Evolutionary conservation across 2,113 vertebrate species (phyloP).

Genomic region (Misgurnus mizolepis): DNA sequence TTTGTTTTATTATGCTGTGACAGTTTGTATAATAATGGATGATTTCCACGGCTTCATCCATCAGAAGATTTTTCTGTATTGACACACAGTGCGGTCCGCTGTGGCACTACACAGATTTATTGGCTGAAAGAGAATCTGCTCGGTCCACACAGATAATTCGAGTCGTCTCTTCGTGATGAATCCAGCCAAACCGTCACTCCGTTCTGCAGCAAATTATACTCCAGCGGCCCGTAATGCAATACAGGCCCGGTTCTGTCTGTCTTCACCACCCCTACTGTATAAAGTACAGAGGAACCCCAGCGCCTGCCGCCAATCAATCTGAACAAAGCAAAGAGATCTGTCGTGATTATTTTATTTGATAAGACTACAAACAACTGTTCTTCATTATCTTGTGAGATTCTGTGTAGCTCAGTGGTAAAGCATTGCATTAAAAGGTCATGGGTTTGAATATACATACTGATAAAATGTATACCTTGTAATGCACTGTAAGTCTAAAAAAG

Average conservation of each 20-base stretch:
- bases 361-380: too few relatives aligned
- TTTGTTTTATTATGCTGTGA: too few relatives aligned
- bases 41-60: not conserved
- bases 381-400: too few relatives aligned
- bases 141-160: conserved; percentile 70
- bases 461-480: too few relatives aligned
- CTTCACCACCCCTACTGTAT: conserved; percentile 47
- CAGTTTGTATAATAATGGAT: too few relatives aligned
- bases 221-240: conserved; percentile 69
- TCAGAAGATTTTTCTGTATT: not conserved
- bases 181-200: conserved; percentile 66
- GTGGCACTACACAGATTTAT: conserved; percentile 37
- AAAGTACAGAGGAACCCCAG: conserved; percentile 39
- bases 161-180: conserved; percentile 65
- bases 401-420: too few relatives aligned
- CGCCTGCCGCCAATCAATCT: too few relatives aligned
- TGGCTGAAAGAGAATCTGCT: conserved; percentile 47
- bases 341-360: too few relatives aligned
- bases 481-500: too few relatives aligned
- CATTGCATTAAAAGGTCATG: too few relatives aligned
- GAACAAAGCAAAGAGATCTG: too few relatives aligned
- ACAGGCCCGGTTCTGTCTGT: conserved; percentile 57
- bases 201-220: conserved; percentile 66
- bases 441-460: too few relatives aligned
- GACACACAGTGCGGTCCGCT: not conserved